phyloP scores from a whole-genome alignment of 2,797 vertebrate genomes.

The Enteromius thamalakanensis region DNA sequence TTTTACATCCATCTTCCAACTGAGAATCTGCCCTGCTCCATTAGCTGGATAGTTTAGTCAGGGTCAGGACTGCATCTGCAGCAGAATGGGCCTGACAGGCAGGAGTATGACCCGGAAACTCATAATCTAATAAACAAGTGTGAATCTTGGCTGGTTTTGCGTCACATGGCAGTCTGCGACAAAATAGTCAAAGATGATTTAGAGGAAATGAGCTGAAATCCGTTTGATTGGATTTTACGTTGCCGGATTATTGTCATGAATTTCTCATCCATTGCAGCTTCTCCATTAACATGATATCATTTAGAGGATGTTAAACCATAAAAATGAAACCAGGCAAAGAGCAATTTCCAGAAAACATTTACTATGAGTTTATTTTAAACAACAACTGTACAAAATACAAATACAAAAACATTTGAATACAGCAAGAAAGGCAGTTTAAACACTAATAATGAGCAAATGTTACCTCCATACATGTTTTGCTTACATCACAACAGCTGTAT shows the following conservation, averaged over 20 bases:
- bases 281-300: not conserved
- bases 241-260: not conserved
- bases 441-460: not conserved
- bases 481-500: constrained; percentile 37
- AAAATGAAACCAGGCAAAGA: not conserved
- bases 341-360: constrained; percentile 3
- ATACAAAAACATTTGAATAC: constrained; percentile 60
- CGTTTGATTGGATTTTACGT: constrained; percentile 30
- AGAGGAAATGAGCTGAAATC: constrained; percentile 21
- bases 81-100: not conserved
- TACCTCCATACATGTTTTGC: not conserved
- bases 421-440: constrained; percentile 25
- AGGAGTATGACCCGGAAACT: not conserved
- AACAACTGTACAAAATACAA: constrained; percentile 73
- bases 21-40: not conserved
- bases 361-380: constrained; percentile 55
- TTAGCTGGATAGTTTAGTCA: not conserved
- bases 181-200: constrained; percentile 4
- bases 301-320: constrained; percentile 2
- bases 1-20: constrained; percentile 4
- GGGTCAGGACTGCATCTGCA: not conserved
- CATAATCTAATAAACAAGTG: not conserved
- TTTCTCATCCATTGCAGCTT: not conserved
- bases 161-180: constrained; percentile 1
- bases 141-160: not conserved